Conservation (phyloP, 2,113 vertebrate species). For the Chloropsis cyanopogon region DNA sequence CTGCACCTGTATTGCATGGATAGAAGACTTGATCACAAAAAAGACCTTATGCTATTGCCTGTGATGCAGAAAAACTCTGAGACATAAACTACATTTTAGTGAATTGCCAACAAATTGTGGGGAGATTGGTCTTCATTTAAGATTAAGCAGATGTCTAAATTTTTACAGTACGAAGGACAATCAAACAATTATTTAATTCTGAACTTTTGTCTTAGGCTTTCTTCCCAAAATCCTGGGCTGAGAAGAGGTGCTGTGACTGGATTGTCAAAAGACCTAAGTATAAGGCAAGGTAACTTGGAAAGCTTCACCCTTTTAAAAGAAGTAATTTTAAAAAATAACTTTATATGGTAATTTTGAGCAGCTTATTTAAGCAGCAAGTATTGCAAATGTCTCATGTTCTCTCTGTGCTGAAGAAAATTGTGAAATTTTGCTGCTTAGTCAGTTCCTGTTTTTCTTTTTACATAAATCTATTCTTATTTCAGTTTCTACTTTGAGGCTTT, state of each 20-base stretch:
- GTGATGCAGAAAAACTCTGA: neutral
- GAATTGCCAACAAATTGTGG: neutral
- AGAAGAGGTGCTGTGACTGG: neutral
- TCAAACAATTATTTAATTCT: neutral
- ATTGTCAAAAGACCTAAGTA: neutral
- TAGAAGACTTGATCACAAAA: neutral
- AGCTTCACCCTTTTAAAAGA: neutral
- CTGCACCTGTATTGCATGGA: neutral
- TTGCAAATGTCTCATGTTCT: neutral
- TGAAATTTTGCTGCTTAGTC: constrained; percentile 46
- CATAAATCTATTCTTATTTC: constrained; percentile 55
- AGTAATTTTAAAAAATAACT: neutral
- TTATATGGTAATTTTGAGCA: neutral
- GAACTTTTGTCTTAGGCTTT: neutral
- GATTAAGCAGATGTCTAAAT: neutral
- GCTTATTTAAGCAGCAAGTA: neutral
- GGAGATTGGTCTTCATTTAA: neutral
- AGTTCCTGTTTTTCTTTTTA: constrained; percentile 68
- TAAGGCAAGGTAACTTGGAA: neutral
- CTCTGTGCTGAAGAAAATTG: constrained; percentile 36
- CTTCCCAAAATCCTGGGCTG: neutral
- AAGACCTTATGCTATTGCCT: neutral
- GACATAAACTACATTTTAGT: neutral
- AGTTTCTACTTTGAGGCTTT: constrained; percentile 32
- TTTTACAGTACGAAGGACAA: neutral